phyloP scores from a whole-genome alignment of 2,797 vertebrate species.

The Coccyzus lansbergi region DNA sequence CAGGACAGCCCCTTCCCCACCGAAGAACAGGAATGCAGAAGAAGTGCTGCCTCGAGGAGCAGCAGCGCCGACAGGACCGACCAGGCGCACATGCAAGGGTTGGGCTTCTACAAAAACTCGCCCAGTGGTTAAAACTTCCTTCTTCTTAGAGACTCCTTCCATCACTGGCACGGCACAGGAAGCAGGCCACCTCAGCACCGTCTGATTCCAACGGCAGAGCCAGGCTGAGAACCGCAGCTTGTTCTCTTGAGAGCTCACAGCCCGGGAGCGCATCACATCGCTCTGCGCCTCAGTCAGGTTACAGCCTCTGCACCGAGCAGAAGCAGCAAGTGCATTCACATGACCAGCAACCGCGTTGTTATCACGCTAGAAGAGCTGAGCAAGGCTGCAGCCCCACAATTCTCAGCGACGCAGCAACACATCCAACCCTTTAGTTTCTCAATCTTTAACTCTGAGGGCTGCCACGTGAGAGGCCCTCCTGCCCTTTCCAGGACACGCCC shows the following conservation, averaged over 20 bases:
- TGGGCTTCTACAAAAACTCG: fast-evolving
- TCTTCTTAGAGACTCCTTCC: not conserved
- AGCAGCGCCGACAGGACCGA: not conserved
- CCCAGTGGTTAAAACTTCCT: not conserved
- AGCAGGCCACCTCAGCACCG: not conserved
- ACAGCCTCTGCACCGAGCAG: not conserved
- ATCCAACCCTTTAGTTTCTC: not conserved
- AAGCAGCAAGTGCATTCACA: not conserved
- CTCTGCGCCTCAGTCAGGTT: not conserved
- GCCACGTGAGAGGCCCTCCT: not conserved
- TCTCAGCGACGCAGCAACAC: fast-evolving
- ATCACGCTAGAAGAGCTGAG: not conserved
- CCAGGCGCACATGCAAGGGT: fast-evolving
- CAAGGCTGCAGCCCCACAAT: fast-evolving
- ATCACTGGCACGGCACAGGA: not conserved
- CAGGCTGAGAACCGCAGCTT: fast-evolving
- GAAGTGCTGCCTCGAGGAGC: fast-evolving
- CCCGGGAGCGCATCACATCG: fast-evolving
- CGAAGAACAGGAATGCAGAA: fast-evolving
- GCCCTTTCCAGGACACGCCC: not conserved
- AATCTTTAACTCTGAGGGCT: not conserved
- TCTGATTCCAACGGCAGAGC: not conserved
- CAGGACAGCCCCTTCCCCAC: fast-evolving
- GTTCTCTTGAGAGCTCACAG: not conserved
- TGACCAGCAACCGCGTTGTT: fast-evolving